phyloP scores from a whole-genome alignment of 2,113 vertebrate species.

The Phrynosoma blainvillii region DNA sequence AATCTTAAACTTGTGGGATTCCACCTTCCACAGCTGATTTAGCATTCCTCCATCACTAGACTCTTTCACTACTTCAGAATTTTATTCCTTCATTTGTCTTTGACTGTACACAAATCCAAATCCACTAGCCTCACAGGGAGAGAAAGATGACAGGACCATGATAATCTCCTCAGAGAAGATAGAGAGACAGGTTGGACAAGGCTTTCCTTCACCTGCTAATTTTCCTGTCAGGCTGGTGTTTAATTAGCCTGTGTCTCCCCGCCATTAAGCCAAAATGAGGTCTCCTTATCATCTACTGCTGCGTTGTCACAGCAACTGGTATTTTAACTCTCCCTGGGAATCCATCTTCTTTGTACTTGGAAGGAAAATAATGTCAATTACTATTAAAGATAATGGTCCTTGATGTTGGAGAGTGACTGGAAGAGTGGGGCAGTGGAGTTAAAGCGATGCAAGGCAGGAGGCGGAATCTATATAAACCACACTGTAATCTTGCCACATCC shows the following conservation, averaged over 20 bases:
- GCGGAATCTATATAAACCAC: not conserved
- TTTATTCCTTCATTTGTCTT: not conserved
- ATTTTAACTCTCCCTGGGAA: constrained; percentile 12
- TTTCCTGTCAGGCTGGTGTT: not conserved
- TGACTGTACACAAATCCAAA: too few species aligned
- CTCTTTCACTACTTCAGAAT: not conserved
- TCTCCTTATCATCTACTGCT: not conserved
- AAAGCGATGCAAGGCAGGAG: not conserved
- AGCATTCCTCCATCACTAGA: too few species aligned
- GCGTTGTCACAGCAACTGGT: constrained; percentile 29
- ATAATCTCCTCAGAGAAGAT: not conserved
- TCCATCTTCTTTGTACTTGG: not conserved
- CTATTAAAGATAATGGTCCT: not conserved
- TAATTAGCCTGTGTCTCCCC: constrained; percentile 21
- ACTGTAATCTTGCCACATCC: too few species aligned
- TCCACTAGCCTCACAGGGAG: not conserved
- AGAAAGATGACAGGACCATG: not conserved
- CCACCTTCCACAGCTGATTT: too few species aligned
- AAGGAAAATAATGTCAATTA: not conserved
- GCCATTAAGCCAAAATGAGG: constrained; percentile 15
- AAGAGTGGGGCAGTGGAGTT: not conserved
- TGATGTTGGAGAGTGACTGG: not conserved
- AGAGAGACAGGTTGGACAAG: not conserved
- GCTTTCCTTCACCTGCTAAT: constrained; percentile 16
- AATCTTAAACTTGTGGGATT: not conserved